These are phyloP conservation scores for Lysandra coridon DNA, from an alignment of 2,888 invertebrate species.

Conservation along the genomic window DNA sequence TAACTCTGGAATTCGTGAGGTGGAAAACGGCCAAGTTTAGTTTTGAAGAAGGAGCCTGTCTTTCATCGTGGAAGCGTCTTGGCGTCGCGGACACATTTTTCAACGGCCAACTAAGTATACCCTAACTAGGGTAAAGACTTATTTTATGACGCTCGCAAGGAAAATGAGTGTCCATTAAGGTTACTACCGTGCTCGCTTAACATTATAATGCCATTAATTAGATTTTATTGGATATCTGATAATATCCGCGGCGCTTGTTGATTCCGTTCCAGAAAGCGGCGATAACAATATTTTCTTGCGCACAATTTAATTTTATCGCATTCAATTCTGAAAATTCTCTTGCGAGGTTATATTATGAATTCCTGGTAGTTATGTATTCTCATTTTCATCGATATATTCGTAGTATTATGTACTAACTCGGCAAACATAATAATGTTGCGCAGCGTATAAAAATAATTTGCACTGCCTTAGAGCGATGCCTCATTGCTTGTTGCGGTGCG, in stretches of 20 bases:
- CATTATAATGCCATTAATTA: conserved; percentile 26
- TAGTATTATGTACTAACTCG: background rate
- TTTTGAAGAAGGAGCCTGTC: conserved; percentile 12
- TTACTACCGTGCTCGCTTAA: background rate
- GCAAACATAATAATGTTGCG: background rate
- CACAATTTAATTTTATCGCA: conserved; percentile 24
- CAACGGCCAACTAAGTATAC: background rate
- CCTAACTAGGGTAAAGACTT: conserved; percentile 6
- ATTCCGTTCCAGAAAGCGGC: conserved; percentile 22
- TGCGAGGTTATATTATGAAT: background rate
- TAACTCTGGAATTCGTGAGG: background rate
- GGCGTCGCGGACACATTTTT: background rate
- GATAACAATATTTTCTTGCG: conserved; percentile 16
- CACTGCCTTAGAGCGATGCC: background rate
- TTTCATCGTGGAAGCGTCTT: conserved; percentile 1
- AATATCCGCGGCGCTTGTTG: conserved; percentile 22
- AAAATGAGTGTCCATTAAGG: conserved; percentile 11
- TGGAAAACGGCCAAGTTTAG: conserved; percentile 16
- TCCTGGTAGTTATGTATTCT: background rate
- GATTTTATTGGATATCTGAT: conserved; percentile 20
- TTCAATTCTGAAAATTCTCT: conserved; percentile 24
- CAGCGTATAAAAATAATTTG: background rate
- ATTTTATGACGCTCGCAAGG: background rate
- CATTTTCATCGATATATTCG: background rate
- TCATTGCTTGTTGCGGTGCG: background rate